phyloP scores from a whole-genome alignment of 92 coral and sea anemone species.

The Nematostella vectensis region DNA sequence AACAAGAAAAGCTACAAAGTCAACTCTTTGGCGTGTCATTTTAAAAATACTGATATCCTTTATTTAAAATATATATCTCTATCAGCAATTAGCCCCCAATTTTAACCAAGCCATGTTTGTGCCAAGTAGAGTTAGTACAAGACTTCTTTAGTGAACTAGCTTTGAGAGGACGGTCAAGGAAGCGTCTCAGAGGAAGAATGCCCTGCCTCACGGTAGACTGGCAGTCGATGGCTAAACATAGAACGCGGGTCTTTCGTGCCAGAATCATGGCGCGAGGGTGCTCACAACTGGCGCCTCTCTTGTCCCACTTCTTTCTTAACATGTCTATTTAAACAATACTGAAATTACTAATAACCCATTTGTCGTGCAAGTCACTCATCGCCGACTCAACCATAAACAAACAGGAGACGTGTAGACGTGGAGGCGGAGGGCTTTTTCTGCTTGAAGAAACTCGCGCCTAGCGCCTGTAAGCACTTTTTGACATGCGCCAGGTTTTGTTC shows the following conservation, averaged over 20 bases:
- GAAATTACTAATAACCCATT: conserved; percentile 31
- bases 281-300: background rate
- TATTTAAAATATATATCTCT: no score
- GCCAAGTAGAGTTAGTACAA: no score
- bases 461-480: no score
- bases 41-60: no score
- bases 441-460: conserved; percentile 9
- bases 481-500: background rate
- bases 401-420: conserved; percentile 28
- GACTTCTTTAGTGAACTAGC: no score
- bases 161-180: no score
- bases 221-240: background rate
- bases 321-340: conserved; percentile 29
- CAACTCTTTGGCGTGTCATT: no score
- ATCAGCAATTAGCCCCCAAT: no score
- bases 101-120: no score
- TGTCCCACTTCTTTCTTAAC: background rate
- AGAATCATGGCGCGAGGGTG: background rate
- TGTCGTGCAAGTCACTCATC: conserved; percentile 30
- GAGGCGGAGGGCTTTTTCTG: conserved; percentile 18
- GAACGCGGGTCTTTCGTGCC: conserved; percentile 1
- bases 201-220: no score
- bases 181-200: no score
- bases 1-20: no score
- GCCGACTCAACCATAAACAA: conserved; percentile 20